Conservation (phyloP, 1,140 invertebrate species). For the Schlechtendalia chinensis region DNA sequence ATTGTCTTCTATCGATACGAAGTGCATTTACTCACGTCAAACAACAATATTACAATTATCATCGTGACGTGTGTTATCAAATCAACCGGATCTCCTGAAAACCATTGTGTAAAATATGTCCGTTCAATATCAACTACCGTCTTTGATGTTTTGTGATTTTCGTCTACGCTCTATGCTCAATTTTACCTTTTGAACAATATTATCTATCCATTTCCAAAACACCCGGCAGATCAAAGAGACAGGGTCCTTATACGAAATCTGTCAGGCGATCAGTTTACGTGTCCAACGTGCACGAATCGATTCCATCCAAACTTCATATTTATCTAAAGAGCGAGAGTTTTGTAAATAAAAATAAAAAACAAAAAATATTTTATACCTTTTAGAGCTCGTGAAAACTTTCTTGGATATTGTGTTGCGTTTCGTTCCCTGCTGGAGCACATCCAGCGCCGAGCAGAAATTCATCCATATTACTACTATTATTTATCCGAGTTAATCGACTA, state of each 20-base stretch:
- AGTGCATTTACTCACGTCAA: conserved; percentile 20
- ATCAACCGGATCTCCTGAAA: not conserved
- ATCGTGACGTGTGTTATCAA: not conserved
- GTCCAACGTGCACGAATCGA: conserved; percentile 15
- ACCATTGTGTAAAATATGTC: not conserved
- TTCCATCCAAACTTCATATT: conserved; percentile 21
- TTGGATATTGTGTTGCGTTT: not conserved
- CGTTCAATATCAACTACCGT: not conserved
- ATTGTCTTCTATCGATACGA: not conserved
- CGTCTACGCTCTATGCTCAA: conserved; percentile 31
- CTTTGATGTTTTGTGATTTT: conserved; percentile 18
- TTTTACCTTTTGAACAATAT: conserved; percentile 12
- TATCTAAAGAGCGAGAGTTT: conserved; percentile 24
- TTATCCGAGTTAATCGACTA: not conserved
- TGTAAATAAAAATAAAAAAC: no score
- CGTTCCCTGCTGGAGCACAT: no score
- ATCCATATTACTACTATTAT: not conserved
- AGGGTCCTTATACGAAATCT: conserved; percentile 32
- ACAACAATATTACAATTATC: not conserved
- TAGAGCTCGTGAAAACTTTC: not conserved
- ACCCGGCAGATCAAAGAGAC: conserved; percentile 24
- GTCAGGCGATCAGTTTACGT: conserved; percentile 15
- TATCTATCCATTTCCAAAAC: not conserved
- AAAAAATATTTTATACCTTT: not conserved
- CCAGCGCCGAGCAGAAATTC: not conserved